Evolutionary conservation across 2,888 invertebrate species (phyloP), one percentile per base, ranked within the genome.

Genomic region (Unio delphinus): DNA sequence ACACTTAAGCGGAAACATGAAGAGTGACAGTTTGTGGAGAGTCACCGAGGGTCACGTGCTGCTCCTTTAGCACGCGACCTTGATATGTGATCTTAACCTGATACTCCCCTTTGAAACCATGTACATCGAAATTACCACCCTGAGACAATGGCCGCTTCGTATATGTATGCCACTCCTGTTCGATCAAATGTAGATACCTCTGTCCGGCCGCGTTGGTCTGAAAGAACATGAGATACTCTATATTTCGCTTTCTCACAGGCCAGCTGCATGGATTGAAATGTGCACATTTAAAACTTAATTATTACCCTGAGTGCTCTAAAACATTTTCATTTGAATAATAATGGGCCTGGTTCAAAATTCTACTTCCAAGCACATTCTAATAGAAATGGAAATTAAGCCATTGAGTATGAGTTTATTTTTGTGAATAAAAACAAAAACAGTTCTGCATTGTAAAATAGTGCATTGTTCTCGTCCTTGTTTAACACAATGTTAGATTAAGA

Each of bases 151-250:
- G 61, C 20, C 56, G 60, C 6, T 64, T 71, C 15, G 70, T 68
- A n/a, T 77, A 65, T 7, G 80, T 80, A 60, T 71, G 74, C 80
- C 80, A 80, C 58, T 76, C 75, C 45, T 76, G 61, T 23, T 76
- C 67, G 17, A 71, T 64, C 57, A 80, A 68, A 56, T 70, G 64
- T 15, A 70, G 45, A 59, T 67, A 79, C 18, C 79, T 59, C 54
- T 70, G 61, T 5, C 80, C 80, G 8, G 79, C 69, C 6, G 67
- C 77, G 60, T 72, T 69, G 4, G 75, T 64, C 79, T 81, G 62
- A 3, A 67, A 64, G 6, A 17, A 4, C 28, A 28, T 11, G 17
- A 26, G 5, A 55, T 55, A 69, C 54, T 63, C 30, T 26, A 73
- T 55, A 28, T 63, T 23, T 23, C 23, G 23, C 23, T 11, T 45